Evolutionary conservation across 1,140 invertebrate species (phyloP).

Genomic region (Frieseomelitta varia): DNA sequence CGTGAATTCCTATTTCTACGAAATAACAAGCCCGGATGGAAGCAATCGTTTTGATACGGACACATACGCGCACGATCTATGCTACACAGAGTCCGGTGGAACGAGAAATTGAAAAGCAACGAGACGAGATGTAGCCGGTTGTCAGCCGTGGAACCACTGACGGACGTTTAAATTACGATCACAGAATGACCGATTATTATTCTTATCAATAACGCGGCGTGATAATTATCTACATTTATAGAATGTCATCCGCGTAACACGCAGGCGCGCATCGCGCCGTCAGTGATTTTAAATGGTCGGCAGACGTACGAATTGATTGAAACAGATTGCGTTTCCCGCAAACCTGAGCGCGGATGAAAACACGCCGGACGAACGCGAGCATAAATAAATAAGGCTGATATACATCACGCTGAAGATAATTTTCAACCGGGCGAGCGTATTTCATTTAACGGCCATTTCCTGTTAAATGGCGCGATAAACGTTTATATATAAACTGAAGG

Average conservation of each 20-base stretch:
- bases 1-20: neutral
- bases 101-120: constrained; percentile 38
- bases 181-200: constrained; percentile 33
- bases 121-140: neutral
- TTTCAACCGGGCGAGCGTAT: neutral
- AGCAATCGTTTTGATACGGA: neutral
- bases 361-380: too few relatives aligned
- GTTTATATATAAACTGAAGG: neutral
- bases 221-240: constrained; percentile 7
- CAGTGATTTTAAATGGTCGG: neutral
- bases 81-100: neutral
- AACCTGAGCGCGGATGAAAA: neutral
- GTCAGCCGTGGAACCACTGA: neutral
- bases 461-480: neutral
- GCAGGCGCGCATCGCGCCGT: too few relatives aligned
- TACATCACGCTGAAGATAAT: neutral
- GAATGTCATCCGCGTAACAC: neutral
- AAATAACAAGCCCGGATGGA: neutral
- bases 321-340: constrained; percentile 16
- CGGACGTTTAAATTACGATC: constrained; percentile 24
- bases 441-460: constrained; percentile 3
- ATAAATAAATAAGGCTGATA: constrained; percentile 13
- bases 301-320: constrained; percentile 16
- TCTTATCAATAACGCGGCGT: constrained; percentile 14
- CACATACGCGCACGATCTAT: neutral